Conservation (phyloP, 2,113 vertebrate species). For the Glaucomys volans region DNA sequence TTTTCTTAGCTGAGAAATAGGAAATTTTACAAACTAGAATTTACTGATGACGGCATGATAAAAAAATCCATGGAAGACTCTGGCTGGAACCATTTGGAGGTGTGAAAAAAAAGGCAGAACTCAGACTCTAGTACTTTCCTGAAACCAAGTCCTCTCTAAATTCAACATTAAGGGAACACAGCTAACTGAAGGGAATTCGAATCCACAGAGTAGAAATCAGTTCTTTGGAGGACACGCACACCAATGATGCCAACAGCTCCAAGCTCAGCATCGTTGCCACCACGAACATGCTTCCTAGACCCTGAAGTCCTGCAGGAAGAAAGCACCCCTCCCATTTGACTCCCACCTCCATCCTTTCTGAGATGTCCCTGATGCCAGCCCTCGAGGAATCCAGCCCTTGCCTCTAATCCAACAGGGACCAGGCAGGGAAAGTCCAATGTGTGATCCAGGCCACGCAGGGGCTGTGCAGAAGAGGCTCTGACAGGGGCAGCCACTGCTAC, state of each 20-base stretch:
- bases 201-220: neutral
- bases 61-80: neutral
- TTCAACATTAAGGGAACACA: neutral
- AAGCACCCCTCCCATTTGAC: neutral
- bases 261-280: neutral
- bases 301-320: neutral
- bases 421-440: neutral
- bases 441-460: neutral
- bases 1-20: neutral
- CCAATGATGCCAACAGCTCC: neutral
- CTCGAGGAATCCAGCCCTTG: neutral
- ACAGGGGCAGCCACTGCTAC: neutral
- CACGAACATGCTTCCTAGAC: neutral
- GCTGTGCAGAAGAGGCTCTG: neutral
- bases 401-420: neutral
- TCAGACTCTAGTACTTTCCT: neutral
- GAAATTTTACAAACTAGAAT: neutral
- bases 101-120: neutral
- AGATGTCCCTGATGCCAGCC: neutral
- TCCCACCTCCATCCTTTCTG: neutral
- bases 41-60: neutral
- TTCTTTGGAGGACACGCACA: neutral
- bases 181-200: neutral
- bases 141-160: neutral
- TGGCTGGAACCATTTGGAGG: neutral